These are phyloP conservation scores for Aphaenogaster floridana DNA, from an alignment of 1,140 invertebrate species.

Conservation along the genomic window DNA sequence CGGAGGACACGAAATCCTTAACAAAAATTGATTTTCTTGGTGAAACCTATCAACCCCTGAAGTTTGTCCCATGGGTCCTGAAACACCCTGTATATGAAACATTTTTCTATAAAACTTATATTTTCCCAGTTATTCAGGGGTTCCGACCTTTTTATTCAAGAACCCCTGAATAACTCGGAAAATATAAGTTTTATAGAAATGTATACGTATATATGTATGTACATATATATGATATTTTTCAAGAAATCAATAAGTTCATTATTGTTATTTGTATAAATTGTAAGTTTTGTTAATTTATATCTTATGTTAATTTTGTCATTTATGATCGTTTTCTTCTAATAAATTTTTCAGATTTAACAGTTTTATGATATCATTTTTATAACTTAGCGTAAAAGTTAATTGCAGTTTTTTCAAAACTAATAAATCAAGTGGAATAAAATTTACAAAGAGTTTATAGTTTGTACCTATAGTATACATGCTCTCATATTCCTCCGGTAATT, in stretches of 20 bases:
- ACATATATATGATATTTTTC: not conserved
- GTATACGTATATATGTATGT: not conserved
- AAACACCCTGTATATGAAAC: no score
- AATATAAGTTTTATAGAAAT: no score
- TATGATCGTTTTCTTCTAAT: not conserved
- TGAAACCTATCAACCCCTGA: no score
- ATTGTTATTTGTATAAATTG: not conserved
- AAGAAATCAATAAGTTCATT: not conserved
- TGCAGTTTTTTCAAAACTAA: not conserved
- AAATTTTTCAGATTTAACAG: not conserved
- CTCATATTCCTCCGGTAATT: constrained; percentile 76
- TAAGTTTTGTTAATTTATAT: not conserved
- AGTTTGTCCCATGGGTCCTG: no score
- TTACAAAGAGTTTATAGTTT: not conserved
- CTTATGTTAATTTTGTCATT: not conserved
- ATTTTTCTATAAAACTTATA: no score
- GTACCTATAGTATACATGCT: constrained; percentile 75
- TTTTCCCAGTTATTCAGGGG: no score
- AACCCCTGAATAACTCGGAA: no score
- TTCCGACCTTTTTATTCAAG: no score
- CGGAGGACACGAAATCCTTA: no score
- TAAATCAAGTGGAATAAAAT: not conserved
- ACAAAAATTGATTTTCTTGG: no score
- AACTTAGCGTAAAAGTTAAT: no score
- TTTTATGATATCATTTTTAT: not conserved